Percentiles rank a stretch among this genome's conserved stretches.
These are phyloP conservation scores for Gymnobelideus leadbeateri DNA, from an alignment of 2,113 vertebrate genomes.

Conservation along the genomic window DNA sequence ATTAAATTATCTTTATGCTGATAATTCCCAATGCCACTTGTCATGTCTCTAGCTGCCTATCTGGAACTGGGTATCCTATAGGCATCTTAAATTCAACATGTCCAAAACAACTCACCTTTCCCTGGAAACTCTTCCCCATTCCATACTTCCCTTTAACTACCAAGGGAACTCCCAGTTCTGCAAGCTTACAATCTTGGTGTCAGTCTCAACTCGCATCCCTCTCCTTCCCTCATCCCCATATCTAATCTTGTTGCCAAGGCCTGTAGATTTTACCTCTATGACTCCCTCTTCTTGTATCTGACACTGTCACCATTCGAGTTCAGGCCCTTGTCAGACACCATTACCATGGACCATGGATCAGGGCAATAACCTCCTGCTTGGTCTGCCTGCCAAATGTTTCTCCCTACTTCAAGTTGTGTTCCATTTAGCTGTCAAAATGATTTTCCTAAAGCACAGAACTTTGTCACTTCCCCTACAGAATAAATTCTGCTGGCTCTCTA, in stretches of 20 bases:
- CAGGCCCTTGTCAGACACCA: not conserved
- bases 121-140: too few relatives aligned
- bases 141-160: too few relatives aligned
- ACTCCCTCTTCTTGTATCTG: not conserved
- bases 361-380: not conserved
- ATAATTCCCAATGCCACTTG: not conserved
- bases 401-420: not conserved
- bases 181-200: too few relatives aligned
- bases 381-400: not conserved
- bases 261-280: not conserved
- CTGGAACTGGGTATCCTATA: too few relatives aligned
- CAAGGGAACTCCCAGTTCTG: too few relatives aligned
- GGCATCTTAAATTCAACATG: too few relatives aligned
- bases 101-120: too few relatives aligned
- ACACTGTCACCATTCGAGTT: not conserved
- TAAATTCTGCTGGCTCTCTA: not conserved
- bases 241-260: not conserved
- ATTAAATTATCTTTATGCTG: not conserved
- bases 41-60: too few relatives aligned
- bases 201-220: too few relatives aligned
- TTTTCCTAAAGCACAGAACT: not conserved
- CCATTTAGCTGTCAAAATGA: not conserved
- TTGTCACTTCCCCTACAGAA: not conserved
- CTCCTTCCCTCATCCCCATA: too few relatives aligned
- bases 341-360: not conserved